Percentiles rank a stretch among this genome's conserved stretches.
Evolutionary conservation across 2,797 vertebrate species (phyloP).

Genomic region (Myiothlypis chrysogaster): DNA sequence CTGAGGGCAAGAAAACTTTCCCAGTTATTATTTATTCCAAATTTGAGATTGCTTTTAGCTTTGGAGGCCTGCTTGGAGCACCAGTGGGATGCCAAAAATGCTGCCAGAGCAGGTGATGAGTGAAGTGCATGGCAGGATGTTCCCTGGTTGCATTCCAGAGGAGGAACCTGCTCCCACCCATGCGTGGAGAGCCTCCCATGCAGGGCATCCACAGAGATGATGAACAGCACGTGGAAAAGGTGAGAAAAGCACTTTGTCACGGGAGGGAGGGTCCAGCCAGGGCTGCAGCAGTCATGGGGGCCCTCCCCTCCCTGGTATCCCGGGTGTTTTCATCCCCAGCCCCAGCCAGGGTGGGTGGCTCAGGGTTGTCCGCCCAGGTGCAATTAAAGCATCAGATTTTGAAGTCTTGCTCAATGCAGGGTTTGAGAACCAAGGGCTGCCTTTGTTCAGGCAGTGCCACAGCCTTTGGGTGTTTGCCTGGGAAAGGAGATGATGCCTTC

Average conservation of each 20-base stretch:
- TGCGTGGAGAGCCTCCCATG: not conserved
- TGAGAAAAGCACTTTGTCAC: no score
- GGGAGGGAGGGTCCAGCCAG: accelerated
- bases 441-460: not conserved
- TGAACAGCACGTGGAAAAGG: not conserved
- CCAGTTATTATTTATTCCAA: not conserved
- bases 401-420: not conserved
- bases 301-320: not conserved
- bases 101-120: not conserved
- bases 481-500: not conserved
- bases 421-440: not conserved
- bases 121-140: not conserved
- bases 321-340: accelerated
- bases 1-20: not conserved
- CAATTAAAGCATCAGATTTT: not conserved
- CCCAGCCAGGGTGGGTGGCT: not conserved
- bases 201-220: not conserved
- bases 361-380: not conserved
- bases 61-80: not conserved
- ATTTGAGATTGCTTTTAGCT: not conserved
- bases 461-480: not conserved
- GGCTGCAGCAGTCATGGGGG: accelerated
- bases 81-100: not conserved
- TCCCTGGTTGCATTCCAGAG: slow-evolving; percentile 26
- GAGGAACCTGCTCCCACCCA: not conserved